Base-by-base conservation (phyloP, 1,140 invertebrate species). In the Pogonomyrmex californicus region DNA sequence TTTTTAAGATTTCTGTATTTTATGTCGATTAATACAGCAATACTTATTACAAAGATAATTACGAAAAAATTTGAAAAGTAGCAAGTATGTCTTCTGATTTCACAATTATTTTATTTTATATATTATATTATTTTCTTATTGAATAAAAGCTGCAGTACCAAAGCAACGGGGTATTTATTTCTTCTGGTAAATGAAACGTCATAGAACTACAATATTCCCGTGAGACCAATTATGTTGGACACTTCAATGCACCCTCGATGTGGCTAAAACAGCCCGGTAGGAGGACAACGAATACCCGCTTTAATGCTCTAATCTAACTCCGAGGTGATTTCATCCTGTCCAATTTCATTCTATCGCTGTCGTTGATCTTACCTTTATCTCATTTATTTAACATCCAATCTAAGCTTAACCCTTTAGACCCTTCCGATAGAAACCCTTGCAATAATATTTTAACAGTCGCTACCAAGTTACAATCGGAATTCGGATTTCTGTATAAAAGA, bases 301-400 rank as follows among this genome's bases (percentile, higher is more conserved):
- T 81, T 81, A 81, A 65, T 56, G 65, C 63, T 56, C 36, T 56
- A 81, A 81, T 81, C 65, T 81, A 81, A 70, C 78, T n/a, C 51
- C 36, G 44, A 49, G 63, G 38, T 81, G 65, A 81, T 81, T 70
- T 70, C 49, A 56, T 60, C 38, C 63, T 47, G 38, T 54, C 38
- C 65, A 81, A 81, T 81, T 81, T 81, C 70, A 65, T 56, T 81
- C 36, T 56, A 81, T 68, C 78, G 14, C 49, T 62, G 17, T 47
- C 60, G 30, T 78, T 78, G 30, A 44, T 60, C 73, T n/a, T 63
- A 0, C 41, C 63, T 23, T 81, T 81, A 70, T 56, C 49, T 70
- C 77, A 44, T 81, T 81, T 70, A 81, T 70, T 47, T 47, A 63
- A 70, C 47, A 41, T 79, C 38, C 51, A 56, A 81, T 81, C 51